Evolutionary conservation across 2,797 vertebrate genomes (phyloP), one percentile per base, ranked within the genome.

Genomic region (Pyrocephalus nanus): DNA sequence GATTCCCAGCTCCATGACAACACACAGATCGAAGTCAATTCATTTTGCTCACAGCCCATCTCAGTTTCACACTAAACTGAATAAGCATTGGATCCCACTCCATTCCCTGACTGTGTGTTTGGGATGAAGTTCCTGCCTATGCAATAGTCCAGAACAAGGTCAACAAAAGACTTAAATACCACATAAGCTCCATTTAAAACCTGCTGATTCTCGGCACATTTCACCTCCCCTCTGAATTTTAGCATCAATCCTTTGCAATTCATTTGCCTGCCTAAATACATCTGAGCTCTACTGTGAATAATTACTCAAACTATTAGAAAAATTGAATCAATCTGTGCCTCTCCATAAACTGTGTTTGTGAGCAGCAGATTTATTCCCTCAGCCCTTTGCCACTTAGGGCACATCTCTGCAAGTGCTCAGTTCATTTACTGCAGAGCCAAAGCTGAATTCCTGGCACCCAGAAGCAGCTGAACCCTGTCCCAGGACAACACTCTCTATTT

Each of bases 101-200:
- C 5, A 8, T 79, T 72, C 86, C 83, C 70, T 62, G 74, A 34
- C n/a, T 36, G 48, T 67, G 69, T 53, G 25, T 72, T 82, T 4
- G 36, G 72, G 90, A 82, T 66, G 78, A 73, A 74, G 79, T 45
- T 79, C 78, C 71, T 13, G 32, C 78, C 64, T 79, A 61, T 91
- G 61, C 78, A 79, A 11, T 40, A 76, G 86, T 66, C 87, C 91
- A 96, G 91, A 92, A 90, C 71, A 89, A 93, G 57, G 69, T 85
- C 81, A 91, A 92, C 90, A 92, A 94, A 93, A 88, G 92, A 40
- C 78, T 74, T 58, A 48, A 95, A 92, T 89, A 48, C 91, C 92
- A 92, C 81, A 74, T 91, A 89, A 96, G 91, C 78, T 85, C 78
- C 53, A 60, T 80, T 79, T 82, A 54, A 82, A 92, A 89, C 81